phyloP scores from a whole-genome alignment of 2,888 invertebrate species.

The Pomacea canaliculata region DNA sequence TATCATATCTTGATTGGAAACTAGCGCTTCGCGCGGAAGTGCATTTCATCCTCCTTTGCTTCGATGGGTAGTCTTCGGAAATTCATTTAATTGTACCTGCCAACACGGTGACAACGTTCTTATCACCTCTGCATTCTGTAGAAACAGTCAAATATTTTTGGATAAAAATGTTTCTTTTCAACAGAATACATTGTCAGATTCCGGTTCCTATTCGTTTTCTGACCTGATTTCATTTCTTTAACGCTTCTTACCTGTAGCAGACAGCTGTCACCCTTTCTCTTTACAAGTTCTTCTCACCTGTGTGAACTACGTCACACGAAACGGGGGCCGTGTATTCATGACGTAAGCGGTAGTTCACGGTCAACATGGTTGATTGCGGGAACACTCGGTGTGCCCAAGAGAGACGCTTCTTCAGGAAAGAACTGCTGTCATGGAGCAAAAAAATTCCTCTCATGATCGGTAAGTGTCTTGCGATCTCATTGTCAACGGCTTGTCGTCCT shows the following conservation, averaged over 20 bases:
- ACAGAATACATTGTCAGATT: too few relatives aligned
- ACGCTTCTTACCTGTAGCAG: conserved; percentile 14
- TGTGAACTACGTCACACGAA: conserved; percentile 55
- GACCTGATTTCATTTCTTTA: not conserved
- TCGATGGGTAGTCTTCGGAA: too few relatives aligned
- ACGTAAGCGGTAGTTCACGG: conserved; percentile 50
- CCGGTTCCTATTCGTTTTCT: too few relatives aligned
- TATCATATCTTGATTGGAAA: too few relatives aligned
- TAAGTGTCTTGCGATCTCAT: conserved; percentile 45
- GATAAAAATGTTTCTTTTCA: too few relatives aligned
- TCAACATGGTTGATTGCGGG: conserved; percentile 69
- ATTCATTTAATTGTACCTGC: too few relatives aligned
- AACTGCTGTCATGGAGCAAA: conserved; percentile 69
- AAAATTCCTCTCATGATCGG: conserved; percentile 67
- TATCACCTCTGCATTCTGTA: too few relatives aligned
- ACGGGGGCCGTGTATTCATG: conserved; percentile 48
- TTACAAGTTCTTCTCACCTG: conserved; percentile 38
- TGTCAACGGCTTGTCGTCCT: conserved; percentile 6
- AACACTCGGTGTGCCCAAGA: conserved; percentile 66
- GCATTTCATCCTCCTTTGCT: too few relatives aligned
- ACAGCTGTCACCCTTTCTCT: conserved; percentile 24
- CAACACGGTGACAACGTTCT: too few relatives aligned
- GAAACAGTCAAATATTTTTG: too few relatives aligned
- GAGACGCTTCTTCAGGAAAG: conserved; percentile 66
- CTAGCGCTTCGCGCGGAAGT: too few relatives aligned